Conservation (phyloP, 2,797 vertebrate genomes). For the Eutrigla gurnardus region DNA sequence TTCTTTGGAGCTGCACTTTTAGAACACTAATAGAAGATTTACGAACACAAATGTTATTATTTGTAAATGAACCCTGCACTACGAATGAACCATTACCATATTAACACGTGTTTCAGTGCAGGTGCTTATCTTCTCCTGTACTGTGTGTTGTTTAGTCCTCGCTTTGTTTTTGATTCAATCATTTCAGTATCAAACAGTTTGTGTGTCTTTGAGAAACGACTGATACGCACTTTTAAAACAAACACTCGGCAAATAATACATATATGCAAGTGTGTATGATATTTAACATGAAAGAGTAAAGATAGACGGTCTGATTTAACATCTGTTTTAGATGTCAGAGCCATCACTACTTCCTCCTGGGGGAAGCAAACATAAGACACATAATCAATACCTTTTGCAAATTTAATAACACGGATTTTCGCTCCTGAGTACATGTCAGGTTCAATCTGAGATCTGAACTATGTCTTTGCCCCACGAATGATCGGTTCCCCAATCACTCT, state of each 20-base stretch:
- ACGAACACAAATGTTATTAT: slow-evolving; percentile 31
- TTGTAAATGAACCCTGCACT: slow-evolving; percentile 25
- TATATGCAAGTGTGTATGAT: slow-evolving; percentile 13
- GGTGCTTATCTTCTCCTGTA: background rate
- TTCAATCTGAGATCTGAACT: slow-evolving; percentile 53
- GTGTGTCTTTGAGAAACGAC: background rate
- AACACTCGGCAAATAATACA: slow-evolving; percentile 20
- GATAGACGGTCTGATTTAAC: slow-evolving; percentile 45
- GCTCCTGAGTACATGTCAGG: slow-evolving; percentile 52
- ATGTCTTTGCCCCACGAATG: slow-evolving; percentile 47
- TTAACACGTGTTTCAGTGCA: background rate
- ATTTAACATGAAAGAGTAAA: slow-evolving; percentile 23
- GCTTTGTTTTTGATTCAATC: background rate
- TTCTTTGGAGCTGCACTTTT: slow-evolving; percentile 44
- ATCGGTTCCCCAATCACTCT: slow-evolving; percentile 58
- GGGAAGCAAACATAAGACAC: slow-evolving; percentile 65
- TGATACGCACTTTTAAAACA: slow-evolving; percentile 23
- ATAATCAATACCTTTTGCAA: slow-evolving; percentile 81
- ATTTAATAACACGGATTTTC: slow-evolving; percentile 73
- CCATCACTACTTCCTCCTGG: slow-evolving; percentile 56
- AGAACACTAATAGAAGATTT: slow-evolving; percentile 32
- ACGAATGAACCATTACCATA: slow-evolving; percentile 20
- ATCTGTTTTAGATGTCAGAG: slow-evolving; percentile 71
- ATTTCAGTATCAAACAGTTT: slow-evolving; percentile 17
- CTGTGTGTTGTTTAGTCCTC: background rate